Evolutionary conservation across 2,888 invertebrate species (phyloP), one percentile per base, ranked within the genome.

Genomic region (Epistrophella euchroma): DNA sequence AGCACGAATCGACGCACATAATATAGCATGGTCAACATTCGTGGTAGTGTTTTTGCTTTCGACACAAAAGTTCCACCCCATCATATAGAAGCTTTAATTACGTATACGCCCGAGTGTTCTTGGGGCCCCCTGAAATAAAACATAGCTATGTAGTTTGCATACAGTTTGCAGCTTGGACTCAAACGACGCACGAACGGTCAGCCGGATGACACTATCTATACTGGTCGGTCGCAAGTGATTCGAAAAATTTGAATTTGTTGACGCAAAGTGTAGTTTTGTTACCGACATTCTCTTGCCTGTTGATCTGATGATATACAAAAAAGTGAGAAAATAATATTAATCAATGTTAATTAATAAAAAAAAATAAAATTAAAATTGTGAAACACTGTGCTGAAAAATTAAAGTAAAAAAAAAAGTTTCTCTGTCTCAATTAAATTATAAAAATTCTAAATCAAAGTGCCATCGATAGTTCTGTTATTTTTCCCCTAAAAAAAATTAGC

Each of bases 101-200:
- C 81, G 81, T 85, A 81, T 77, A 68, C 85, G 76, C 72, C 68
- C 76, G 81, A 77, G 85, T 81, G 81, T 76, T 22, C 56, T 52
- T 19, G 35, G 47, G 74, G 84, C 70, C 68, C 58, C 76, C 71
- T 68, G 71, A 77, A 35, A 60, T 50, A 56, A 56, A 45, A 17
- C 58, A 72, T 52, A 75, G 75, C 75, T 72, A 85, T 77, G 85
- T 77, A 85, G 85, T 64, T 76, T 80, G 72, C 55, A 76, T 70
- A 73, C 66, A 66, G 66, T 47, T 66, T 62, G 45, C 56, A 47
- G 76, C 56, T 85, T 76, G 68, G 60, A 77, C 73, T 77, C 60
- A 85, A 81, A 81, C 73, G 68, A 81, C 81, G 73, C 68, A 85
- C 81, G 73, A 68, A 85, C 76, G 73, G 81, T 76, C 45, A 60